phyloP scores from a whole-genome alignment of 2,797 vertebrate genomes.

The Coluber constrictor region DNA sequence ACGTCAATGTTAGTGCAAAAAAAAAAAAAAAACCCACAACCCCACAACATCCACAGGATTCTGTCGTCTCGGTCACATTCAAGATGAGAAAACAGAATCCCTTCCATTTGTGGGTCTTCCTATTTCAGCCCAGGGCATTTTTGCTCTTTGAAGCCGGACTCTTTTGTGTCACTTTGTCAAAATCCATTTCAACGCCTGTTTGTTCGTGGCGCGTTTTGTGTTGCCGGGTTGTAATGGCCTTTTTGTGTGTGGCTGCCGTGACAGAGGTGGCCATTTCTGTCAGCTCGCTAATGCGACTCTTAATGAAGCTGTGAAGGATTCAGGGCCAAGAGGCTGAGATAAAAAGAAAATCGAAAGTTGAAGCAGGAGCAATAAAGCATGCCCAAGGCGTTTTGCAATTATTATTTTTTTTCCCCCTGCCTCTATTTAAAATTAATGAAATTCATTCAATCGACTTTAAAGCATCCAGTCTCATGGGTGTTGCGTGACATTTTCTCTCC shows the following conservation, averaged over 20 bases:
- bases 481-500: slow-evolving; percentile 20
- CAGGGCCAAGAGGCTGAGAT: background rate
- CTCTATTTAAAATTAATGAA: slow-evolving; percentile 46
- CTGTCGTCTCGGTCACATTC: background rate
- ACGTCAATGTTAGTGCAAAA: background rate
- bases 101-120: rapidly evolving
- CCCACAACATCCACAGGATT: background rate
- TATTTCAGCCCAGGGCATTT: background rate
- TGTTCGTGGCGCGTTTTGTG: background rate
- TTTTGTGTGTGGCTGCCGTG: background rate
- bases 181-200: background rate
- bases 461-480: slow-evolving; percentile 9
- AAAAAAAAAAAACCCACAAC: too few species aligned
- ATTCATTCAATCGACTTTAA: slow-evolving; percentile 23
- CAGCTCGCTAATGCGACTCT: background rate
- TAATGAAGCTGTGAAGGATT: slow-evolving; percentile 13
- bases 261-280: background rate
- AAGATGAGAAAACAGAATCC: background rate
- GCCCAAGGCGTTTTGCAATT: background rate
- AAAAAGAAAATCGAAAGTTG: slow-evolving; percentile 29
- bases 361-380: slow-evolving; percentile 7
- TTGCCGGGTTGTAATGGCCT: background rate
- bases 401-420: slow-evolving; percentile 8
- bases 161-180: background rate
- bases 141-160: background rate